Evolutionary conservation across 2,888 invertebrate genomes (phyloP).

Genomic region (Auanema freiburgensis): DNA sequence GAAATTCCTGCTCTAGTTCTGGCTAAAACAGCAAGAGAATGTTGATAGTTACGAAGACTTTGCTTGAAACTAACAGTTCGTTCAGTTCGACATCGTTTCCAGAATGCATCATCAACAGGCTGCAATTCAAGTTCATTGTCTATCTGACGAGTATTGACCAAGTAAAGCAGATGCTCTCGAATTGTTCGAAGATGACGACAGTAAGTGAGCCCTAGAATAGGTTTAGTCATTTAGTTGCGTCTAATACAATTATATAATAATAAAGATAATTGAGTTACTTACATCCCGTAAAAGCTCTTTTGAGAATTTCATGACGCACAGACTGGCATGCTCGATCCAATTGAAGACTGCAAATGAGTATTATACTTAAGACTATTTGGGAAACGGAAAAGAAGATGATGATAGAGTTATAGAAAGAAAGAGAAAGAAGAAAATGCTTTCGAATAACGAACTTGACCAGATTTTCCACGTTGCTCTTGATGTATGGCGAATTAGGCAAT

Average conservation of each 20-base stretch:
- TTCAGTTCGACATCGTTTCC: conserved; percentile 45
- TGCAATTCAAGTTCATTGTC: conserved; percentile 27
- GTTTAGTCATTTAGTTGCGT: not conserved
- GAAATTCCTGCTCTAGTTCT: conserved; percentile 74
- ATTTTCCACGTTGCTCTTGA: conserved; percentile 40
- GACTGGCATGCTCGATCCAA: conserved; percentile 84
- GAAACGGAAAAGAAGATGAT: not conserved
- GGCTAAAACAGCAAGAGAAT: conserved; percentile 33
- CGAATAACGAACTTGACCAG: conserved; percentile 41
- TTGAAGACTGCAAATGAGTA: conserved; percentile 66
- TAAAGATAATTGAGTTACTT: conserved; percentile 43
- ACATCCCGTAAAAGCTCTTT: conserved; percentile 92
- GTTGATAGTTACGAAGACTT: not conserved
- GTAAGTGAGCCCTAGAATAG: conserved; percentile 77
- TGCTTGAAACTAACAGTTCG: conserved; percentile 25
- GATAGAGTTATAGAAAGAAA: not conserved
- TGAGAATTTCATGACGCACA: conserved; percentile 91
- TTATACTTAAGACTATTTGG: not conserved
- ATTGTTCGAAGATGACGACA: conserved; percentile 86
- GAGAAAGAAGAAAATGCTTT: not conserved
- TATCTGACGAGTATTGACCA: conserved; percentile 74
- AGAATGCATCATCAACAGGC: conserved; percentile 55
- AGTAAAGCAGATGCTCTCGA: conserved; percentile 84
- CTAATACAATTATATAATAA: too few relatives aligned
- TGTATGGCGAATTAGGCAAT: conserved; percentile 50